phyloP scores from a whole-genome alignment of 35 echinoderm and acorn worm genomes.

The Diadema setosum region DNA sequence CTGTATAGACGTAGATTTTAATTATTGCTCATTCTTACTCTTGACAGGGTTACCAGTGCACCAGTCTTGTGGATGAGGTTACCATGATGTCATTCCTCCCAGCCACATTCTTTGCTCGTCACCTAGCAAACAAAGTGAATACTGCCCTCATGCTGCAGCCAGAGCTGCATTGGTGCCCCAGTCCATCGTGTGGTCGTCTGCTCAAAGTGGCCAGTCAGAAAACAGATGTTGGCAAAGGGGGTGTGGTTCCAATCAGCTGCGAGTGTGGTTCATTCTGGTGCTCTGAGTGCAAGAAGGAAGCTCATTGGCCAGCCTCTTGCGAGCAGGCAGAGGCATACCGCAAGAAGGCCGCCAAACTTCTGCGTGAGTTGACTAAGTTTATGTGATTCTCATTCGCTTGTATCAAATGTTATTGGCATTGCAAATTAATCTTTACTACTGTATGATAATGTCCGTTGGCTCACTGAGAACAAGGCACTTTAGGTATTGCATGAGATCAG shows the following conservation, averaged over 20 bases:
- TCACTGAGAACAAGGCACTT: no score
- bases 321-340: slow-evolving; percentile 72
- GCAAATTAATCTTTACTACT: no score
- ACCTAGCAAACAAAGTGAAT: slow-evolving; percentile 23
- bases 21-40: no score
- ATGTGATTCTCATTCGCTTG: no score
- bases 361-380: no score
- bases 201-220: background rate
- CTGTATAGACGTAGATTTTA: no score
- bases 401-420: no score
- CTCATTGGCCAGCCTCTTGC: slow-evolving; percentile 94
- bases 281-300: slow-evolving; percentile 62
- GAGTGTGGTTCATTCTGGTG: slow-evolving; percentile 92
- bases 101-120: slow-evolving; percentile 16
- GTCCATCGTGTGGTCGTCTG: slow-evolving; percentile 64
- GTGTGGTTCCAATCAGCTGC: slow-evolving; percentile 52
- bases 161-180: slow-evolving; percentile 70
- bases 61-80: slow-evolving; percentile 44
- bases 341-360: no score
- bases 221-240: background rate
- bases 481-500: no score
- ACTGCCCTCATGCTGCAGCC: slow-evolving; percentile 38
- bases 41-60: slow-evolving; percentile 80
- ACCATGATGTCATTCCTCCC: slow-evolving; percentile 63
- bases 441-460: no score